A percentile compares a stretch with the other conserved stretches of the same genome.
phyloP scores from a whole-genome alignment of 1,140 invertebrate species.

The Drosophila rhopaloa region DNA sequence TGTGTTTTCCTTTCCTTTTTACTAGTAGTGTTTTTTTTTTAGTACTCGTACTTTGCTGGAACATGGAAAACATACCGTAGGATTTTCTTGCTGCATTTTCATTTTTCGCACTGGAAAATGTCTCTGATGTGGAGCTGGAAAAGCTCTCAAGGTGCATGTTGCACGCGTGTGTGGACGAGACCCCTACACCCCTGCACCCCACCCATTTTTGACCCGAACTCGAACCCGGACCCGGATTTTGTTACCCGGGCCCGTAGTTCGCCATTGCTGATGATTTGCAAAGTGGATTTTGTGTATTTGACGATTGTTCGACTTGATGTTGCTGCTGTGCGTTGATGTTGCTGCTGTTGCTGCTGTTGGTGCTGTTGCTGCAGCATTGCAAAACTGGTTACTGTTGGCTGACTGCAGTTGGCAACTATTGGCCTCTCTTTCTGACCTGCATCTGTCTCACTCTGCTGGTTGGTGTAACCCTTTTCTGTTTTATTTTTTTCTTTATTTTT shows the following conservation, averaged over 20 bases:
- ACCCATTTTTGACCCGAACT: slow-evolving; percentile 19
- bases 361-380: slow-evolving; percentile 42
- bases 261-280: slow-evolving; percentile 72
- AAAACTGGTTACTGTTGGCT: slow-evolving; percentile 69
- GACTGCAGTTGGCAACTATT: slow-evolving; percentile 37
- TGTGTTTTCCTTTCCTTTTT: slow-evolving; percentile 28
- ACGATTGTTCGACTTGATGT: slow-evolving; percentile 72
- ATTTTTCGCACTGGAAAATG: slow-evolving; percentile 58
- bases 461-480: slow-evolving; percentile 54
- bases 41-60: slow-evolving; percentile 20
- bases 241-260: slow-evolving; percentile 23
- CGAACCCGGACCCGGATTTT: slow-evolving; percentile 12
- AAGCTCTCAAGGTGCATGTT: slow-evolving; percentile 68
- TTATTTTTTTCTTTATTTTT: slow-evolving; percentile 4
- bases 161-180: slow-evolving; percentile 52
- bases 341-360: slow-evolving; percentile 22
- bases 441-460: slow-evolving; percentile 13
- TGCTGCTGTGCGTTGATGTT: slow-evolving; percentile 28
- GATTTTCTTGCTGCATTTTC: slow-evolving; percentile 44
- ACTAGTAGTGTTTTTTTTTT: slow-evolving; percentile 14
- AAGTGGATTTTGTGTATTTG: slow-evolving; percentile 81
- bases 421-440: slow-evolving; percentile 8
- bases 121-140: slow-evolving; percentile 40
- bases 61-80: slow-evolving; percentile 34
- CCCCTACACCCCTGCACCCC: not conserved